Conservation (phyloP, 2,113 vertebrate genomes). For the Sebastes schlegelii region DNA sequence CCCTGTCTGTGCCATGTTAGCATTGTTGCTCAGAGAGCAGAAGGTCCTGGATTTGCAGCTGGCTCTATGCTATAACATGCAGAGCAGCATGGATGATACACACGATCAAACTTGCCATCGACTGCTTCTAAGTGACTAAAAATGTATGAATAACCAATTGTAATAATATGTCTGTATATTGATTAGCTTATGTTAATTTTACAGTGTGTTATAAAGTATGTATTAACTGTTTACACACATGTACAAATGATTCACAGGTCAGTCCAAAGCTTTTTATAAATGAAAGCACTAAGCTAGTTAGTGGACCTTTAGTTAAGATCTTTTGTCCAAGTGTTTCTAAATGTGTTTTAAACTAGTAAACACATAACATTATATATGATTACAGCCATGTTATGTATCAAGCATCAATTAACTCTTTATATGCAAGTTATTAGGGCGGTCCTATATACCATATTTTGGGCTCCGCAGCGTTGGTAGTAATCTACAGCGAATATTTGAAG, state of each 20-base stretch:
- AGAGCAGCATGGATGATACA: conserved; percentile 8
- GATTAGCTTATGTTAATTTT: not conserved
- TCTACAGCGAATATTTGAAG: too few species aligned
- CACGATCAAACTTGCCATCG: not conserved
- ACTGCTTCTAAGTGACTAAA: not conserved
- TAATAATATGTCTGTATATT: not conserved
- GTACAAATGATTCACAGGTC: not conserved
- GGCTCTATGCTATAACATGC: conserved; percentile 8
- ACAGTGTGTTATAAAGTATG: not conserved
- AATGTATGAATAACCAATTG: not conserved
- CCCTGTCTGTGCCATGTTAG: conserved; percentile 30
- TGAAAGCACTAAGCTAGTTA: not conserved
- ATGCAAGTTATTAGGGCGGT: not conserved
- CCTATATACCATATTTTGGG: too few species aligned
- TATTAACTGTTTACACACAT: not conserved
- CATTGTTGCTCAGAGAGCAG: conserved; percentile 36
- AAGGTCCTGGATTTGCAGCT: conserved; percentile 31
- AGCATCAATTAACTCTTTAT: not conserved
- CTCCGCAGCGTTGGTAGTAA: too few species aligned
- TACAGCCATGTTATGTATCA: not conserved
- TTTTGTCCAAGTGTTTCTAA: not conserved
- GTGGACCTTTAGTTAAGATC: not conserved
- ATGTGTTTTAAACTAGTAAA: not conserved
- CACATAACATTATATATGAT: not conserved
- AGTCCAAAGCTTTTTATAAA: not conserved